Evolutionary conservation across 2,797 vertebrate species (phyloP), one percentile per base, ranked within the genome.

Genomic region (Amblyopsis hoosieri): DNA sequence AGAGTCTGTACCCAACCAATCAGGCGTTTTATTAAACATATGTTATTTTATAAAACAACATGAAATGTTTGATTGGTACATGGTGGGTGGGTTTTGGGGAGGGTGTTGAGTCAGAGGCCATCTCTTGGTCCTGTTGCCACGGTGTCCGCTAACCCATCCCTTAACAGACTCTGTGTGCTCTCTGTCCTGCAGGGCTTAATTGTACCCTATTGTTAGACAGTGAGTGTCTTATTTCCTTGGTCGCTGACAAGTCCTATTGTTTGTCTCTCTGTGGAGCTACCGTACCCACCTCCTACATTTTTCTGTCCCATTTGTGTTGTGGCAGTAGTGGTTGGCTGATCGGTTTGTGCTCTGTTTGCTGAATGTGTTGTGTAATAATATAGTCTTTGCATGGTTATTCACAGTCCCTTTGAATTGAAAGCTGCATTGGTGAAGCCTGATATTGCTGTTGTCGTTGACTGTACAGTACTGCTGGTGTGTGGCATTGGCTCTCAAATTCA

Each of bases 141-240:
- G 42, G 13, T 31, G 33, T 59, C 50, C 12, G 53, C 54, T 70
- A 5, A 63, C 54, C 62, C 11, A n/a, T 14, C 52, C 76, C 76
- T 79, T 89, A 88, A 89, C 82, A 71, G 80, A 46, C 69, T 84
- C 45, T 80, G 72, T 95, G 85, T 87, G 79, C 81, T 90, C 91
- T 94, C 87, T 97, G 90, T 95, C 86, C 95, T 95, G 53, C 95
- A 97, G 95, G 94, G 87, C 93, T 94, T 94, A 96, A 96, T 89
- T 94, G 93, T 89, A 92, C 95, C 92, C 94, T 97, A 91, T 94
- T 97, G 82, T 95, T 96, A 94, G 94, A 96, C 87, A 95, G 96
- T 97, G 95, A 97, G 95, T 97, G 90, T 92, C 83, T 52, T 0
- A 37, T 71, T 83, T 81, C 62, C 47, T 29, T 79, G 69, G 45